Evolutionary conservation across 1,140 invertebrate genomes (phyloP).

Genomic region (Leptinotarsa lineolata): DNA sequence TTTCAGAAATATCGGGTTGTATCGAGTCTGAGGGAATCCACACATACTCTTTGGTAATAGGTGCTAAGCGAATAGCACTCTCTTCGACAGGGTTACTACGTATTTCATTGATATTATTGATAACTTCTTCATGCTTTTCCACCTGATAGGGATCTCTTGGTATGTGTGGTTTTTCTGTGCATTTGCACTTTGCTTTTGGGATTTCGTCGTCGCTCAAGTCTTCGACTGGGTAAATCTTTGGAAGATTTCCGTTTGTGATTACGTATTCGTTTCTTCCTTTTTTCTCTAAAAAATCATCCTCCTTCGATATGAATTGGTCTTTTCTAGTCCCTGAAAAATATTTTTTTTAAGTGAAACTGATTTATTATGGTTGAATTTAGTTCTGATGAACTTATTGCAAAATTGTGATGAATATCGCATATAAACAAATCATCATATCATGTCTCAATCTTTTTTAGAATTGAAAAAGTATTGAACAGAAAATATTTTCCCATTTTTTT

Average conservation of each 20-base stretch:
- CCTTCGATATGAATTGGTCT: neutral
- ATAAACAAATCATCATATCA: too few relatives aligned
- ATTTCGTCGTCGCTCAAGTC: slow-evolving; percentile 2
- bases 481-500: too few relatives aligned
- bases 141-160: neutral
- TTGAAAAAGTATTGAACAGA: too few relatives aligned
- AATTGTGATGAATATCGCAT: too few relatives aligned
- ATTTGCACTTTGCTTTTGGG: slow-evolving; percentile 2
- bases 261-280: neutral
- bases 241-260: slow-evolving; percentile 13
- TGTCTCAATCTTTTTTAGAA: too few relatives aligned
- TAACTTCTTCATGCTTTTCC: neutral
- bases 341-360: neutral
- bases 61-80: neutral
- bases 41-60: neutral
- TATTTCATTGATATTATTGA: neutral
- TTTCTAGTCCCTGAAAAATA: neutral
- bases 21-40: neutral
- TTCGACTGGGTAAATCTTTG: slow-evolving; percentile 9
- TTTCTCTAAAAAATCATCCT: slow-evolving; percentile 12
- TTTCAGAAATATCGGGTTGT: neutral
- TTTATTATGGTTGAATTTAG: too few relatives aligned
- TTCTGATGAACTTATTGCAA: too few relatives aligned
- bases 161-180: neutral
- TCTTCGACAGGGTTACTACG: neutral